A percentile compares a stretch with the other conserved stretches of the same genome.
Evolutionary conservation across 2,113 vertebrate genomes (phyloP).

Genomic region (Rhinolophus ferrumequinum): DNA sequence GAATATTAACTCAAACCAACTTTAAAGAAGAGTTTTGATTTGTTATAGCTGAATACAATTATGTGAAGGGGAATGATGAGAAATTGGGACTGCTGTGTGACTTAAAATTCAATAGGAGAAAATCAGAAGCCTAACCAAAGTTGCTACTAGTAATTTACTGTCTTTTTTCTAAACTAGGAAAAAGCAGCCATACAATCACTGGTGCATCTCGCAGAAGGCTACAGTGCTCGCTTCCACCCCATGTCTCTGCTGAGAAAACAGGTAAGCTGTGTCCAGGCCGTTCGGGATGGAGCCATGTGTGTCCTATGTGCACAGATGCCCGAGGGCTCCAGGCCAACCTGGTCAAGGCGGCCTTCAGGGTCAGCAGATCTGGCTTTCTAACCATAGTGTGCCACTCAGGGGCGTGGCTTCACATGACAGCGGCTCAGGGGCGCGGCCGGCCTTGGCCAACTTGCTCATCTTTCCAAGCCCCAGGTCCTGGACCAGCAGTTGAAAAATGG

Average conservation of each 20-base stretch:
- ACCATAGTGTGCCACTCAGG: fast-evolving
- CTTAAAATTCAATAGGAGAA: background rate
- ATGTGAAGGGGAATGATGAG: background rate
- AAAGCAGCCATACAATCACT: slow-evolving; percentile 58
- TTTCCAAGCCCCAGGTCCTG: background rate
- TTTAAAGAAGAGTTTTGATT: background rate
- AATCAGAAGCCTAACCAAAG: background rate
- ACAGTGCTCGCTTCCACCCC: slow-evolving; percentile 85
- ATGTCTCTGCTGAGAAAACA: slow-evolving; percentile 82
- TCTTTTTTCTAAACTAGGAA: slow-evolving; percentile 80
- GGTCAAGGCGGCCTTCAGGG: fast-evolving
- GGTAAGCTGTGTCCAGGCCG: slow-evolving; percentile 60
- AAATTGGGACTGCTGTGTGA: fast-evolving
- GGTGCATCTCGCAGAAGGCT: slow-evolving; percentile 70
- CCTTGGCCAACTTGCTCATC: fast-evolving
- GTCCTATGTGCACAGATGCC: too few relatives aligned
- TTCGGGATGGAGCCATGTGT: fast-evolving
- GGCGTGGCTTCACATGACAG: fast-evolving
- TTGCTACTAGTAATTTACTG: background rate
- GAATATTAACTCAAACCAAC: too few relatives aligned
- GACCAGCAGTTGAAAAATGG: fast-evolving
- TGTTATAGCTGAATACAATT: background rate
- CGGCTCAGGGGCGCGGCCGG: too few relatives aligned
- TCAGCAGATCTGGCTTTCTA: background rate
- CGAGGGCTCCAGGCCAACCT: fast-evolving